phyloP scores from a whole-genome alignment of 1,140 invertebrate species.

The Carcinoscorpius rotundicauda region DNA sequence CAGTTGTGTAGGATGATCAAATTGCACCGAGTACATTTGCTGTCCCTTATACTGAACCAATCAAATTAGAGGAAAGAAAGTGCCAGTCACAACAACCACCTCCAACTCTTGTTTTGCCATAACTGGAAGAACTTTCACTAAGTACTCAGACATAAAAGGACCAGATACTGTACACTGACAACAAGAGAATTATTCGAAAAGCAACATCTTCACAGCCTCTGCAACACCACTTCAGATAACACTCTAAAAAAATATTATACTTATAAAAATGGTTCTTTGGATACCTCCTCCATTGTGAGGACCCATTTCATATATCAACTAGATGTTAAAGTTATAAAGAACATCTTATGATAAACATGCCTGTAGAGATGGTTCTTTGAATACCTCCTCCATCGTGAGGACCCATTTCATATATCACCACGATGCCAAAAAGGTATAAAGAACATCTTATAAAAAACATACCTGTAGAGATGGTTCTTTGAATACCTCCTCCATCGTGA shows the following conservation, averaged over 20 bases:
- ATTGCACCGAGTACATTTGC: no score
- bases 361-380: constrained; percentile 37
- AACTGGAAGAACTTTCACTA: no score
- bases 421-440: background rate
- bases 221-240: background rate
- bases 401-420: constrained; percentile 23
- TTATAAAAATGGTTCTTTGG: constrained; percentile 37
- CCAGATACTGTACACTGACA: no score
- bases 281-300: constrained; percentile 37
- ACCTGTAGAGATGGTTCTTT: constrained; percentile 37
- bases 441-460: background rate
- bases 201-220: no score
- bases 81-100: no score
- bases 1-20: no score
- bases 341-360: constrained; percentile 9
- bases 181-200: no score
- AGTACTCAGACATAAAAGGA: no score
- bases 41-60: no score
- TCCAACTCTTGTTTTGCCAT: no score
- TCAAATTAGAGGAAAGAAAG: no score
- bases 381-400: constrained; percentile 37
- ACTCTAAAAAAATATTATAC: constrained; percentile 10
- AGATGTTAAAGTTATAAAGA: background rate
- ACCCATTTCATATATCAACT: constrained; percentile 23
- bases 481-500: constrained; percentile 37